phyloP scores from a whole-genome alignment of 1,140 invertebrate genomes.

The Bombus breviceps region DNA sequence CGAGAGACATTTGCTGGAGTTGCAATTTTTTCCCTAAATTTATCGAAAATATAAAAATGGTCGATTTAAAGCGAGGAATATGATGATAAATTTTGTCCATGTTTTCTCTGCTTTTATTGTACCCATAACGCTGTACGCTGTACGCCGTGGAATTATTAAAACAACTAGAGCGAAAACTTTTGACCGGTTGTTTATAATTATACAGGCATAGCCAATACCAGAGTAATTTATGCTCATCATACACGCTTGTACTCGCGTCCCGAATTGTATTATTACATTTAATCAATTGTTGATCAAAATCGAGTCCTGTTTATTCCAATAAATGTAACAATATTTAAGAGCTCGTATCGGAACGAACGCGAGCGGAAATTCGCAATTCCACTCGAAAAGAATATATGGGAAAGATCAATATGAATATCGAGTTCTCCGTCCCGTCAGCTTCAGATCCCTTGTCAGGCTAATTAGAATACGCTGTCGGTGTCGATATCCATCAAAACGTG shows the following conservation, averaged over 20 bases:
- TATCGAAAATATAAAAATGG: slow-evolving; percentile 4
- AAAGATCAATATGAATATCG: not conserved
- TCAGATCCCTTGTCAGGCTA: not conserved
- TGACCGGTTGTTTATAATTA: not conserved
- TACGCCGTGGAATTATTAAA: not conserved
- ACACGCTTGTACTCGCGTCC: not conserved
- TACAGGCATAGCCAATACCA: too few species aligned
- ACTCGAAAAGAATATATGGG: too few species aligned
- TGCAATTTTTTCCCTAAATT: slow-evolving; percentile 3
- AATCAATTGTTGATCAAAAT: slow-evolving; percentile 8
- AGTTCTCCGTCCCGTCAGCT: not conserved
- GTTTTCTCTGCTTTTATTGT: not conserved
- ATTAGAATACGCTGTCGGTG: not conserved
- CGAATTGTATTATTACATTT: not conserved
- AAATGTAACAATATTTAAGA: not conserved
- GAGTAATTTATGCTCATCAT: not conserved
- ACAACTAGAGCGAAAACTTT: not conserved
- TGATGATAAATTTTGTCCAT: not conserved
- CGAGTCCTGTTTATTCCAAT: not conserved
- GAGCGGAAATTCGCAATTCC: too few species aligned
- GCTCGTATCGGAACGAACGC: not conserved
- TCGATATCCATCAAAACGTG: slow-evolving; percentile 22
- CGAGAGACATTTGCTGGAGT: not conserved
- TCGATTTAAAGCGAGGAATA: not conserved
- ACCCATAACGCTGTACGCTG: too few species aligned